Conservation (phyloP, 2,797 vertebrate species). For the Siniperca scherzeri region DNA sequence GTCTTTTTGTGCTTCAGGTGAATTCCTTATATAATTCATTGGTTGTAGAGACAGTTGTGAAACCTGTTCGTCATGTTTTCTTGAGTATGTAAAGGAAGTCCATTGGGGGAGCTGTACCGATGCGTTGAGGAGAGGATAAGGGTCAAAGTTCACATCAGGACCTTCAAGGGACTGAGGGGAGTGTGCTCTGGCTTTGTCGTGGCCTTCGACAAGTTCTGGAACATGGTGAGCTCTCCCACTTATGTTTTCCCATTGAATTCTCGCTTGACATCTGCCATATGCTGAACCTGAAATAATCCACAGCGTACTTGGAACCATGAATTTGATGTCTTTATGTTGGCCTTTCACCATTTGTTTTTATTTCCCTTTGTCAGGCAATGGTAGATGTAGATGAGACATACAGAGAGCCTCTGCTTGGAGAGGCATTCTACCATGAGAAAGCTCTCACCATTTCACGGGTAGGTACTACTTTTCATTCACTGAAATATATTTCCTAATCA, state of each 20-base stretch:
- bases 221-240: constrained; percentile 89
- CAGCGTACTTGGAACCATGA: not conserved
- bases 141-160: constrained; percentile 96
- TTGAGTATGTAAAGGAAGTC: constrained; percentile 93
- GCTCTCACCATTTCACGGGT: constrained; percentile 93
- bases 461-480: constrained; percentile 22
- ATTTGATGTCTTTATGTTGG: not conserved
- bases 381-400: constrained; percentile 98
- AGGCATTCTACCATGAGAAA: constrained; percentile 93
- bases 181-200: constrained; percentile 96
- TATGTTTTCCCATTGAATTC: not conserved
- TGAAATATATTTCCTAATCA: not conserved
- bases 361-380: constrained; percentile 88
- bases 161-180: constrained; percentile 96
- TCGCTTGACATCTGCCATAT: not conserved
- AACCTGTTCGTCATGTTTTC: constrained; percentile 21
- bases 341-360: not conserved
- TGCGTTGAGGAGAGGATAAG: constrained; percentile 92
- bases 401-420: constrained; percentile 93
- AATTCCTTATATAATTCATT: not conserved
- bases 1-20: not conserved
- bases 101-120: constrained; percentile 93
- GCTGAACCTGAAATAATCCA: not conserved
- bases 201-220: constrained; percentile 99
- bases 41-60: not conserved